Conservation (phyloP, 2,888 invertebrate genomes). For the Fragum fragum region DNA sequence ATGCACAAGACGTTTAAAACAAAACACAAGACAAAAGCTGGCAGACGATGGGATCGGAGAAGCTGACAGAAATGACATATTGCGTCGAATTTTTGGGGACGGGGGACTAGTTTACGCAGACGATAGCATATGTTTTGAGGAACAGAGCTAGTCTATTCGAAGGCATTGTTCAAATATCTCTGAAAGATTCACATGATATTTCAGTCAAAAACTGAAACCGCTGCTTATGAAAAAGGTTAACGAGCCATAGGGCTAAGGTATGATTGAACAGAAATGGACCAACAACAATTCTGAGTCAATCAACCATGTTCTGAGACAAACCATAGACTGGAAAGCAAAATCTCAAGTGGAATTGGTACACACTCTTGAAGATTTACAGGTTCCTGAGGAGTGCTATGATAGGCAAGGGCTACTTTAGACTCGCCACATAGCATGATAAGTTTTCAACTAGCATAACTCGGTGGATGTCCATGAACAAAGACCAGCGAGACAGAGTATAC, state of each 20-base stretch:
- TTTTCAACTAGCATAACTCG: slow-evolving; percentile 28
- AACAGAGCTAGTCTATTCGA: slow-evolving; percentile 17
- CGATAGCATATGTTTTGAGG: slow-evolving; percentile 34
- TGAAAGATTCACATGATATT: background rate
- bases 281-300: slow-evolving; percentile 12
- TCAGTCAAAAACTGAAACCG: background rate
- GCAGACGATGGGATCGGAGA: slow-evolving; percentile 32
- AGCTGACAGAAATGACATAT: slow-evolving; percentile 7
- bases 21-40: slow-evolving; percentile 45
- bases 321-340: slow-evolving; percentile 14
- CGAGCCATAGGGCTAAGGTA: background rate
- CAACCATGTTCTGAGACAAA: slow-evolving; percentile 16
- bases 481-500: slow-evolving; percentile 20
- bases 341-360: background rate
- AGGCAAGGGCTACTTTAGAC: slow-evolving; percentile 23
- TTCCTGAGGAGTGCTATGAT: slow-evolving; percentile 12
- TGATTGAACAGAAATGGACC: background rate
- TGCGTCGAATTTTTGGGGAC: slow-evolving; percentile 32
- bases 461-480: slow-evolving; percentile 40
- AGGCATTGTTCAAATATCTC: background rate
- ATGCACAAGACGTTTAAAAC: slow-evolving; percentile 41
- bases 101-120: slow-evolving; percentile 26
- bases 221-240: background rate
- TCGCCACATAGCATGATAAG: slow-evolving; percentile 6
- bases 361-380: background rate